Evolutionary conservation across 2,888 invertebrate species (phyloP), one percentile per base, ranked within the genome.

Genomic region (Gymnoscelis rufifasciata): DNA sequence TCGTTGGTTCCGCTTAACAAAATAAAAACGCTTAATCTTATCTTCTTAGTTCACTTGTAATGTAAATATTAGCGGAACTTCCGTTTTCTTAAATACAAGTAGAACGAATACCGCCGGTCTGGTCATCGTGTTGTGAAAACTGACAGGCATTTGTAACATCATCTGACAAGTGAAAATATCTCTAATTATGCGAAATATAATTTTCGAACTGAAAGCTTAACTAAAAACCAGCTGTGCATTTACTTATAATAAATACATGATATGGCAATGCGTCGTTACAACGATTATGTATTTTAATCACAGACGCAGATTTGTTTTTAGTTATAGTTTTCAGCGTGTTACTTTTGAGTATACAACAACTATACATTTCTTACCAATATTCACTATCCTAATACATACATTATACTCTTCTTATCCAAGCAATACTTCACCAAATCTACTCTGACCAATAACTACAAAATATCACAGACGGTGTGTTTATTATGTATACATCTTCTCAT

Each of bases 381-480:
- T 71, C 77, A 73, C 83, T 68, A 78, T 67, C 75, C 84, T 87
- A 84, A 78, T 79, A 83, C 79, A 81, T 82, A 82, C 76, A 77
- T 73, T 68, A 51, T 41, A 51, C 78, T 78, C 75, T 76, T 70
- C 80, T 82, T 82, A 80, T 75, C 74, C 87, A 88, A 86, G 84
- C 83, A 83, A 82, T 81, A 84, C 84, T 80, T 80, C 82, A 82
- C 78, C 82, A 82, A 78, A 78, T 74, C 84, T 82, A 83, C 74
- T 83, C 72, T 79, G 84, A 76, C 78, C 87, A 83, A 86, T 84
- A 83, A 86, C 83, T 87, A 88, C 86, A 87, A 88, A 87, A 88
- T 88, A 88, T 88, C 88, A 88, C 88, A 88, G 88, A 87, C 87
- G 78, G 83, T 82, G 81, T 87, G 78, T 87, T 87, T 84, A 86